Percentiles rank a stretch among this genome's conserved stretches.
These are phyloP conservation scores for Catostomus latipinnis DNA, from an alignment of 2,797 vertebrate species.

Conservation along the genomic window DNA sequence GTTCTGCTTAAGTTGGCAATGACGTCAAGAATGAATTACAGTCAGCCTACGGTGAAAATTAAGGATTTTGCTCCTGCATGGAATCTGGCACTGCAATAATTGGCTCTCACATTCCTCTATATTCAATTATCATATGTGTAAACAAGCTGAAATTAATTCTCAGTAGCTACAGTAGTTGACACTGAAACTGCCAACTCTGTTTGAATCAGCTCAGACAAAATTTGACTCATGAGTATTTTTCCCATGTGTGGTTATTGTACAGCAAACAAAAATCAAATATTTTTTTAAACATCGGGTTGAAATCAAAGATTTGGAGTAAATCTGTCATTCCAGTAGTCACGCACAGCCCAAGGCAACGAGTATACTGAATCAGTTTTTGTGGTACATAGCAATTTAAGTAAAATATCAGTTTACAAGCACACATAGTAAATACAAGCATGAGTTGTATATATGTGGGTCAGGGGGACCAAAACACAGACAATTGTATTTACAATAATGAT, in stretches of 20 bases:
- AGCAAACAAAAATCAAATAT: constrained; percentile 11
- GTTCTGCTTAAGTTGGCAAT: constrained; percentile 49
- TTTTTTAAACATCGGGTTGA: constrained; percentile 6
- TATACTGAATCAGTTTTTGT: neutral
- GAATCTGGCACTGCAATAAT: constrained; percentile 56
- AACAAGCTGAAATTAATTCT: constrained; percentile 27
- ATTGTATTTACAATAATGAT: neutral
- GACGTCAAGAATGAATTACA: constrained; percentile 44
- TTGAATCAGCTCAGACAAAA: constrained; percentile 40
- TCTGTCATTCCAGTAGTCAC: neutral
- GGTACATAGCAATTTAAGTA: neutral
- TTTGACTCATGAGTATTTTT: constrained; percentile 42
- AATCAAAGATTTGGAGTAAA: constrained; percentile 2
- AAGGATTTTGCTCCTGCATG: constrained; percentile 29
- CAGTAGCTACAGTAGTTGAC: constrained; percentile 18
- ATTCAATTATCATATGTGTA: constrained; percentile 12
- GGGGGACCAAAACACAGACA: neutral
- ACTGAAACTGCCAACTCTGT: constrained; percentile 37
- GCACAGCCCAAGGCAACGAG: constrained; percentile 2
- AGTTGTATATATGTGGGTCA: neutral
- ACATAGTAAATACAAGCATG: neutral
- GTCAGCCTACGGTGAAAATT: constrained; percentile 28
- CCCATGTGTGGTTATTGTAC: constrained; percentile 29
- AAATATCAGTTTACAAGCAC: neutral
- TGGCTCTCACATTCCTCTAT: constrained; percentile 3